Conservation (phyloP, 1,140 invertebrate species). For the Pseudomyrmex concolor region DNA sequence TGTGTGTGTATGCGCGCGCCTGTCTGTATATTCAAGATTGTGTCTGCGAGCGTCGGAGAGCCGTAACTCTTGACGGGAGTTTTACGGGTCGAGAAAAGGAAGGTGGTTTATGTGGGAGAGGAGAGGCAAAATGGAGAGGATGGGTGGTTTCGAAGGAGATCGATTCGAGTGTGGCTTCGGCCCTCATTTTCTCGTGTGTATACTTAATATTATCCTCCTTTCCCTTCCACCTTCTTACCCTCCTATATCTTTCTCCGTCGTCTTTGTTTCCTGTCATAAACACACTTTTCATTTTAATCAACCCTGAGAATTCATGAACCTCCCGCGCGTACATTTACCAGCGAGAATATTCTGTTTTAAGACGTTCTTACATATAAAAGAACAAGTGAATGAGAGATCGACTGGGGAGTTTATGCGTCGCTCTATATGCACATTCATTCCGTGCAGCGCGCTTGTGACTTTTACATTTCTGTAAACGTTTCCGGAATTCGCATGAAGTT, state of each 20-base stretch:
- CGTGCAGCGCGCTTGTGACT: no score
- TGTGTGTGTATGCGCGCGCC: constrained; percentile 17
- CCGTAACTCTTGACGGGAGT: constrained; percentile 61
- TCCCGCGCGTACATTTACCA: no score
- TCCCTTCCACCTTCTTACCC: not conserved
- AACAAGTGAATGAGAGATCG: constrained; percentile 15
- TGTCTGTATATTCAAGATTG: constrained; percentile 37
- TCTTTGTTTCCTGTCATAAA: not conserved
- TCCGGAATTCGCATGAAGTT: not conserved
- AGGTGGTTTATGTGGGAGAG: constrained; percentile 28
- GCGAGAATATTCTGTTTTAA: not conserved
- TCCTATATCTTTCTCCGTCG: not conserved
- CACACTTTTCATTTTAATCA: constrained; percentile 9
- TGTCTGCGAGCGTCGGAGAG: constrained; percentile 52
- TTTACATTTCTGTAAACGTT: no score
- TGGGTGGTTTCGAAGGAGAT: constrained; percentile 65
- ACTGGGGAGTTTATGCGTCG: not conserved
- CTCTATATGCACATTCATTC: not conserved
- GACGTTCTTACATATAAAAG: not conserved
- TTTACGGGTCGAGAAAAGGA: constrained; percentile 62
- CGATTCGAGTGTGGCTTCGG: constrained; percentile 63
- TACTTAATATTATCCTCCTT: constrained; percentile 35
- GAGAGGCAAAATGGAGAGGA: not conserved
- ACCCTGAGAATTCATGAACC: constrained; percentile 32
- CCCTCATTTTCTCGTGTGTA: constrained; percentile 57